These are phyloP conservation scores for Alexandromys oeconomus DNA, from an alignment of 2,797 vertebrate species.

Conservation along the genomic window DNA sequence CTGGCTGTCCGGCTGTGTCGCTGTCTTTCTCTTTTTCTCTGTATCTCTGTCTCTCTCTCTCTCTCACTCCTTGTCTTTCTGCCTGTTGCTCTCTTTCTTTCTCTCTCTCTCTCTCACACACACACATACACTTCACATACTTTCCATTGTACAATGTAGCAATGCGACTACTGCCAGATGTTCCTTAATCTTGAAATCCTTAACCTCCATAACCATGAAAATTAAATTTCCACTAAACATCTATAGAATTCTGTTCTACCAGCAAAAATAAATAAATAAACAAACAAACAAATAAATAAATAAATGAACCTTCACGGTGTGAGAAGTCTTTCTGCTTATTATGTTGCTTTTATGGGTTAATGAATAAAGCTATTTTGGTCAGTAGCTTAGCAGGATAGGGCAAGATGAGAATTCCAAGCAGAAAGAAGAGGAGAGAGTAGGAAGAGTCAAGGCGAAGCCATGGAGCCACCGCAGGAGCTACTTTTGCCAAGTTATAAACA, in stretches of 20 bases:
- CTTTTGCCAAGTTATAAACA: not conserved
- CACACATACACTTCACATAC: not conserved
- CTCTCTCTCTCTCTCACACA: too few relatives aligned
- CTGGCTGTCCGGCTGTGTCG: not conserved
- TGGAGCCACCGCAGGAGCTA: not conserved
- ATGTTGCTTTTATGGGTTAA: not conserved
- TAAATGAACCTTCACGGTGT: too few relatives aligned
- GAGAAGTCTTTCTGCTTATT: too few relatives aligned
- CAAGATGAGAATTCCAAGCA: too few relatives aligned
- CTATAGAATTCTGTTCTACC: not conserved
- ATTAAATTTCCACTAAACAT: not conserved
- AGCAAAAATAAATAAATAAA: not conserved
- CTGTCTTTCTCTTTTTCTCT: not conserved
- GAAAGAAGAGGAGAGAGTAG: too few relatives aligned
- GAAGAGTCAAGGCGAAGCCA: too few relatives aligned
- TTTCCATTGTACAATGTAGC: not conserved
- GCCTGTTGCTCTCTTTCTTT: not conserved
- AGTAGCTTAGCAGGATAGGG: too few relatives aligned
- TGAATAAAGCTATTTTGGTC: too few relatives aligned
- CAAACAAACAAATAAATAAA: too few relatives aligned
- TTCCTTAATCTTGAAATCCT: not conserved
- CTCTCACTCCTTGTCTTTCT: not conserved
- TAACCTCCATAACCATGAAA: not conserved
- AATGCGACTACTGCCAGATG: not conserved
- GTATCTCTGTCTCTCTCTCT: not conserved